A percentile compares a stretch with the other conserved stretches of the same genome.
Evolutionary conservation across 35 echinoderm and acorn worm species (phyloP).

Genomic region (Chiridota heheva): DNA sequence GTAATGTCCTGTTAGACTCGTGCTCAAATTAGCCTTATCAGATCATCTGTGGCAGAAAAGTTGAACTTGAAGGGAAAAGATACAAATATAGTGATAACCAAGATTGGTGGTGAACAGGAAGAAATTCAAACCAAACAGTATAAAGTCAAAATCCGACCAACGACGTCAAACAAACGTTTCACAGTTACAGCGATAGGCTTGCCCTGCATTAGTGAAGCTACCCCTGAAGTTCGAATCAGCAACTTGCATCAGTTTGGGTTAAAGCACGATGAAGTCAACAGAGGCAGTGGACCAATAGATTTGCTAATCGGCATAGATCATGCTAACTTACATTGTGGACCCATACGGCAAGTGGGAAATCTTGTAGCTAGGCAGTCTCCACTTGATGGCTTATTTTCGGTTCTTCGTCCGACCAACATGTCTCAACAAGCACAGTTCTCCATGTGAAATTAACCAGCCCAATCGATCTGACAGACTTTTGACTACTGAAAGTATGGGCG

Average conservation of each 20-base stretch:
- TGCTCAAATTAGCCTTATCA: neutral
- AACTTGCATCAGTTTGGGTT: constrained; percentile 31
- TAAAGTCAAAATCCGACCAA: no score
- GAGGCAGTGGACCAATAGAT: constrained; percentile 55
- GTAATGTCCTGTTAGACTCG: no score
- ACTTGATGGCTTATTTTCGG: constrained; percentile 63
- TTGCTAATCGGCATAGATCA: constrained; percentile 64
- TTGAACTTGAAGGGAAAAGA: no score
- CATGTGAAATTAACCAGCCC: constrained; percentile 13
- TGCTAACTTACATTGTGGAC: constrained; percentile 47
- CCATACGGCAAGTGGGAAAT: constrained; percentile 9
- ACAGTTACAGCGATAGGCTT: no score
- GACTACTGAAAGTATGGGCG: constrained; percentile 50
- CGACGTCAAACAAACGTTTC: no score
- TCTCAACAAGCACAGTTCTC: constrained; percentile 11
- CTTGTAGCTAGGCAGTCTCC: constrained; percentile 48
- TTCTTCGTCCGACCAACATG: neutral
- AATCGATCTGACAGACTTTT: constrained; percentile 54
- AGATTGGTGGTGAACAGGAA: no score
- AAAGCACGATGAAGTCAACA: neutral
- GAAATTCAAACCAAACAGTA: no score
- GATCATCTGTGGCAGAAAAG: no score
- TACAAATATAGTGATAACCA: no score
- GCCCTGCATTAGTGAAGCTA: no score
- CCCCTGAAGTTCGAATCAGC: no score